Conservation (phyloP, 2,797 vertebrate species). For the Mormyrus proboscirostris region DNA sequence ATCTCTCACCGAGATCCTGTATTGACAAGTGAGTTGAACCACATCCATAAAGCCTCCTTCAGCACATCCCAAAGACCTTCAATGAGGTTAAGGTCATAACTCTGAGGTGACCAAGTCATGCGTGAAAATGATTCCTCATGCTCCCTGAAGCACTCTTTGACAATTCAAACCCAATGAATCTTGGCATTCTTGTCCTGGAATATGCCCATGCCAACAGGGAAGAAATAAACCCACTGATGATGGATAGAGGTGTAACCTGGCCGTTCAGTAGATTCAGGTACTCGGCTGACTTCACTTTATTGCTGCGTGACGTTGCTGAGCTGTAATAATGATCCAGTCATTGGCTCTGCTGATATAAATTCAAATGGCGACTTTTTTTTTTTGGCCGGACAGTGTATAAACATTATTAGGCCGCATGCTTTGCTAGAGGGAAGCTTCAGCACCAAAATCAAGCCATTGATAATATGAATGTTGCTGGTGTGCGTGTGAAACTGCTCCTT, state of each 20-base stretch:
- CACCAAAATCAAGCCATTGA: slow-evolving; percentile 31
- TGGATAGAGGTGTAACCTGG: not conserved
- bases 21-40: not conserved
- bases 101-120: not conserved
- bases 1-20: not conserved
- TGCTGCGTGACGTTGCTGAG: not conserved
- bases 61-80: not conserved
- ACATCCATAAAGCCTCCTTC: not conserved
- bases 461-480: slow-evolving; percentile 24
- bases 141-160: no score
- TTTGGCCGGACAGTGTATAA: slow-evolving; percentile 21
- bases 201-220: no score
- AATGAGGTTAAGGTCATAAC: not conserved
- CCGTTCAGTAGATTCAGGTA: not conserved
- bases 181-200: no score
- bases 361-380: not conserved
- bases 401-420: slow-evolving; percentile 27
- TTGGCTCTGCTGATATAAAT: not conserved
- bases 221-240: not conserved
- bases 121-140: not conserved
- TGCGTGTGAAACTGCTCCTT: not conserved
- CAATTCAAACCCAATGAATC: no score
- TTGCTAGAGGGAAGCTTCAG: slow-evolving; percentile 26
- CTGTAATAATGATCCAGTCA: not conserved
- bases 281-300: not conserved